A percentile compares a stretch with the other conserved stretches of the same genome.
phyloP scores from a whole-genome alignment of 1,140 invertebrate species.

The Theocolax elegans region DNA sequence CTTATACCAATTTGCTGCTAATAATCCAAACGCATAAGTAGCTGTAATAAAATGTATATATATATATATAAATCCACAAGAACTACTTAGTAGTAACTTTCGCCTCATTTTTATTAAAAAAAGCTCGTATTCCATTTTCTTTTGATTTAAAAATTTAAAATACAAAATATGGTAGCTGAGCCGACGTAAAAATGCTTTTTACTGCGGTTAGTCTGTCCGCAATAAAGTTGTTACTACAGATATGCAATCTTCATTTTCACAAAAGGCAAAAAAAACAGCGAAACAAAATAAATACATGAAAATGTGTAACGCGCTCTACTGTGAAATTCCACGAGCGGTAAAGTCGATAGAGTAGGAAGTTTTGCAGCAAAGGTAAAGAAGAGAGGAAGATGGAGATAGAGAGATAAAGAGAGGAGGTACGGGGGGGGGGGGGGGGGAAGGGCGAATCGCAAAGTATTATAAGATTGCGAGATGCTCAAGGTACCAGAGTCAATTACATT shows the following conservation, averaged over 20 bases:
- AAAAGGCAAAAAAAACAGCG: background rate
- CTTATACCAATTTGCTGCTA: too few relatives aligned
- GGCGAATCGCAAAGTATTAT: background rate
- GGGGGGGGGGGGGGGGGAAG: too few relatives aligned
- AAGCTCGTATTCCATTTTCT: background rate
- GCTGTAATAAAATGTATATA: too few relatives aligned
- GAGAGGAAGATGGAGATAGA: too few relatives aligned
- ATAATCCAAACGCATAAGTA: too few relatives aligned
- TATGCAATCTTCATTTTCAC: slow-evolving; percentile 10
- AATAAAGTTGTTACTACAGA: background rate
- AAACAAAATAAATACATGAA: slow-evolving; percentile 15
- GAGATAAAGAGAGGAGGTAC: too few relatives aligned
- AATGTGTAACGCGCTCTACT: background rate
- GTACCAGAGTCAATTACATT: background rate
- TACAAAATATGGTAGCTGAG: background rate
- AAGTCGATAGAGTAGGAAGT: background rate
- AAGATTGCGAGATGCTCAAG: background rate
- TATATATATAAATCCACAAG: too few relatives aligned
- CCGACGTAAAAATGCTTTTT: background rate
- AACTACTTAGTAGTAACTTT: slow-evolving; percentile 9
- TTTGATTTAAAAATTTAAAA: slow-evolving; percentile 4
- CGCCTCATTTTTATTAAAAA: background rate
- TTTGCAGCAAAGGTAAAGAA: too few relatives aligned
- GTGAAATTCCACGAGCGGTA: background rate
- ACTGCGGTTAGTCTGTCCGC: background rate